Evolutionary conservation across 1,140 invertebrate species (phyloP).

Genomic region (Psix sp.): DNA sequence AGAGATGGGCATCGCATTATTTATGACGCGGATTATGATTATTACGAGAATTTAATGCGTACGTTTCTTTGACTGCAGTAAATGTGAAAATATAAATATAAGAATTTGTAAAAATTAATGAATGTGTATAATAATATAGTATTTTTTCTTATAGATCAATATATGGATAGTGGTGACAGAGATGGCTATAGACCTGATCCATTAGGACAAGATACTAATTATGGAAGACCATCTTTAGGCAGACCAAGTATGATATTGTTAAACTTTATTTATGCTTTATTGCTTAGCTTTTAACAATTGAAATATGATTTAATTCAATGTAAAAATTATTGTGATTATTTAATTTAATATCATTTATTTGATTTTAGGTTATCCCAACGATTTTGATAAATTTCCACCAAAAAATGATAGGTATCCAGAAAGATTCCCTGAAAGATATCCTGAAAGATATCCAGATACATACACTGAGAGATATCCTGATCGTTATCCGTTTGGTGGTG

Average conservation of each 20-base stretch:
- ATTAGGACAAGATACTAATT: conserved; percentile 78
- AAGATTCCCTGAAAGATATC: conserved; percentile 65
- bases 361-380: conserved; percentile 67
- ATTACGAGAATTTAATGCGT: conserved; percentile 94
- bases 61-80: conserved; percentile 75
- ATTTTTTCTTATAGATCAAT: conserved; percentile 74
- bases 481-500: conserved; percentile 72
- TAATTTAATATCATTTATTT: neutral
- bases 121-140: no score
- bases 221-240: conserved; percentile 75
- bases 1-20: conserved; percentile 91
- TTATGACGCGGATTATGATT: conserved; percentile 93
- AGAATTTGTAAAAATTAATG: neutral
- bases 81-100: neutral
- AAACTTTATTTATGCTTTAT: no score
- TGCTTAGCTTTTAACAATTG: no score
- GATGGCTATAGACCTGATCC: conserved; percentile 77
- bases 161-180: conserved; percentile 69
- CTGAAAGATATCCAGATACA: conserved; percentile 71
- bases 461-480: conserved; percentile 71
- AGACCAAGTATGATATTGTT: conserved; percentile 75
- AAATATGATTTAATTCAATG: no score
- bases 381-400: conserved; percentile 73
- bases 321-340: neutral
- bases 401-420: conserved; percentile 77